Conservation (phyloP, 2,888 invertebrate genomes). For the Marasmarcha lunaedactyla region DNA sequence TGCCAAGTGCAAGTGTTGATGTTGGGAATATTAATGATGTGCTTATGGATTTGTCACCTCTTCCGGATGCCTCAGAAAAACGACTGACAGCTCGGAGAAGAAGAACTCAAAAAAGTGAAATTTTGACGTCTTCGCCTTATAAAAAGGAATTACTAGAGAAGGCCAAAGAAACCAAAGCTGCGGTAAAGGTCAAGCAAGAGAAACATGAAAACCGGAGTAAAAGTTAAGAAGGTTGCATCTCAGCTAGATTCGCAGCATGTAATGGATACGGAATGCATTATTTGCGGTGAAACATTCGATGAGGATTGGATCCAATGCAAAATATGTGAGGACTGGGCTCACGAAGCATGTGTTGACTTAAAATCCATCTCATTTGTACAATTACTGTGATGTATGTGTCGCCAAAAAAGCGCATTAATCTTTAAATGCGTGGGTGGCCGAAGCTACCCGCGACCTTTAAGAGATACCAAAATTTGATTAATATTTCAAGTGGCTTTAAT, state of each 20-base stretch:
- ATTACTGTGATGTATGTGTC: slow-evolving; percentile 8
- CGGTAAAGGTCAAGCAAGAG: not conserved
- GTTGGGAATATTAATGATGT: slow-evolving; percentile 2
- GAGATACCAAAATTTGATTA: too few relatives aligned
- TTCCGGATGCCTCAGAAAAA: slow-evolving; percentile 8
- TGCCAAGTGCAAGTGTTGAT: slow-evolving; percentile 1
- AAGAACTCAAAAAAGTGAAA: slow-evolving; percentile 6
- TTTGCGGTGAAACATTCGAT: slow-evolving; percentile 9
- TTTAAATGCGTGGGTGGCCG: too few relatives aligned
- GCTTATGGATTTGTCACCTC: slow-evolving; percentile 5
- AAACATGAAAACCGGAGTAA: not conserved
- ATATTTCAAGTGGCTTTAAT: too few relatives aligned
- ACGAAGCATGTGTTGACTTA: slow-evolving; percentile 9
- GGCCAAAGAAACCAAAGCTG: slow-evolving; percentile 1
- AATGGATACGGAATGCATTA: slow-evolving; percentile 8
- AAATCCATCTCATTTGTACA: slow-evolving; percentile 7
- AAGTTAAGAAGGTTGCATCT: not conserved
- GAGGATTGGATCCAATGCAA: slow-evolving; percentile 11
- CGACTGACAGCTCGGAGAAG: slow-evolving; percentile 5
- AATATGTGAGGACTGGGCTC: slow-evolving; percentile 10
- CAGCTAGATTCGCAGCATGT: not conserved
- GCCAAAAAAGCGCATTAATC: slow-evolving; percentile 8
- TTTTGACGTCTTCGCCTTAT: slow-evolving; percentile 7
- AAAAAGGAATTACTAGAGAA: slow-evolving; percentile 1
- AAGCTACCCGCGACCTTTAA: too few relatives aligned